Base-by-base conservation (phyloP, 2,797 vertebrate species). In the Synaphobranchus kaupii region DNA sequence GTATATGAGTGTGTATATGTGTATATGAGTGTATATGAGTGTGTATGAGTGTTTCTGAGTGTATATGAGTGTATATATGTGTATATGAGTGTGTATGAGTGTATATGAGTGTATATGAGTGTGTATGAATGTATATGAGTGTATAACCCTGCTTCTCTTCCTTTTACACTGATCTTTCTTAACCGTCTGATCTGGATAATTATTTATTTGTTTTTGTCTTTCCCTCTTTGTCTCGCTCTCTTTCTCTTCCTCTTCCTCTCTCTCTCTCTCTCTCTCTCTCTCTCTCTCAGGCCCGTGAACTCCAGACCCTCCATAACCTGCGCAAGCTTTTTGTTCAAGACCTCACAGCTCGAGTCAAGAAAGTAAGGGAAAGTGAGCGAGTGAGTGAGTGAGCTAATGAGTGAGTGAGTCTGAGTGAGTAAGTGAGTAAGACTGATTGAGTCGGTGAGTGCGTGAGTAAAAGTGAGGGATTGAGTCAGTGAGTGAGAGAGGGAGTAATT, bases 261-360 rank as follows among this genome's bases (percentile, higher is more conserved):
- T 2, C 63, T 47, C 39, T 66, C 0, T 63, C 58, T 66, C 28
- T 71, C 84, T 85, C 47, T 85, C 63, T 71, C n/a, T 83, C 4
- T 54, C 47, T 54, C 47, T 82, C 12, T 68, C 47, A 63, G 98
- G 97, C 98, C 92, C 96, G 98, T 92, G 98, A 99, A 90, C 96
- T 99, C 91, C 98, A 99, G 96, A 98, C 98, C 86, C 97, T 99
- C 91, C 98, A 99, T 93, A 99, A 99, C 91, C 96, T 99, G 87
- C 98, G 98, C 90, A 99, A 98, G 89, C 97, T 99, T 91, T 99
- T 99, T 50, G 98, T 99, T 93, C 98, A 99, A 94, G 98, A 99
- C 93, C 97, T 99, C 91, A 98, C 98, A 92, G 98, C 98, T 88
- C 96, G 98, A 13, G 98, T 99, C 94, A 99, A 99, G 96, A 99